Evolutionary conservation across 2,888 invertebrate species (phyloP), one percentile per base, ranked within the genome.

Genomic region (Caenorhabditis japonica): DNA sequence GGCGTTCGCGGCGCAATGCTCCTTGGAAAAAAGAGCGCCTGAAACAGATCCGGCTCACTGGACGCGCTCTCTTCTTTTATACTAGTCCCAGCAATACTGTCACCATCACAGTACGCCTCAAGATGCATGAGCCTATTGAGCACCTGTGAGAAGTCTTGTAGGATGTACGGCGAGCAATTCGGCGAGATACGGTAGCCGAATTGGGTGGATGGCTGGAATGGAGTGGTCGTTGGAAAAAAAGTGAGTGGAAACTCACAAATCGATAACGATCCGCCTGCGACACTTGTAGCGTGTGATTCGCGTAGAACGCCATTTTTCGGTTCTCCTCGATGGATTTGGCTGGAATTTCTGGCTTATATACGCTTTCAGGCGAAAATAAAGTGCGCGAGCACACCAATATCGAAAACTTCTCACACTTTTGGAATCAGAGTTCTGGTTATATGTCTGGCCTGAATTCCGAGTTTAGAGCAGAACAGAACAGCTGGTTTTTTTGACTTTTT

Each of bases 1-100:
- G 69, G 60, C 10, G 60, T 69, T 21, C 69, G 36, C 23, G 69
- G 69, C 27, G 69, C 69, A 53, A 69, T 60, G 27, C 69, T 60
- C 25, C 43, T 27, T 13, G 69, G 69, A 12, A 53, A 69, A 8
- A 69, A 69, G 5, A 69, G 30, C 4, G 69, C 69, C 15, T 69
- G 59, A 25, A 69, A 69, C 12, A 69, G 47, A 53, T 69, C 69
- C 2, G 39, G 38, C n/a, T 59, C 44, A 3, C 19, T 5, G n/a
- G 23, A 10, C 5, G 13, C 17, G 4, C 38, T 3, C 4, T 5
- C 2, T 43, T 25, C 12, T 21, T 38, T 1, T 19, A 17, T 8
- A 49, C 12, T 2, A 41, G 34, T 41, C 27, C n/a, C n/a, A n/a
- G n/a, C n/a, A n/a, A n/a, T n/a, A 36, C 60, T 60, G 12, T 60